These are phyloP conservation scores for Ormyrus labotus DNA, from an alignment of 2,888 invertebrate genomes.

Conservation along the genomic window DNA sequence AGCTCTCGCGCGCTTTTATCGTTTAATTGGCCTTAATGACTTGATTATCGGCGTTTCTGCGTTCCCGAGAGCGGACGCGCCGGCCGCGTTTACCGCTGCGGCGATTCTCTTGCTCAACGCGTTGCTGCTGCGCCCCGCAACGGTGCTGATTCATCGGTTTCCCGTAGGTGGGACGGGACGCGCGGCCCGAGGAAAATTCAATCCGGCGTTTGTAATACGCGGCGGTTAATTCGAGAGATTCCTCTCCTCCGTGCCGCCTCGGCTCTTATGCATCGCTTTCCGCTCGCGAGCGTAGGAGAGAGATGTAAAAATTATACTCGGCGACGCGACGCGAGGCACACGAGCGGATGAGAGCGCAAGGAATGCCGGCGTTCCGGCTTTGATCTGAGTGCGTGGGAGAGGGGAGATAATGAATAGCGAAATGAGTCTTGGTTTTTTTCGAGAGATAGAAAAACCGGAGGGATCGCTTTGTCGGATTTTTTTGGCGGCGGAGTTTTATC, in stretches of 20 bases:
- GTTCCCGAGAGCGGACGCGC: not conserved
- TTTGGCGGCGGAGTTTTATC: too few species aligned
- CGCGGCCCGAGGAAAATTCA: not conserved
- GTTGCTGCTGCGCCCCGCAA: too few species aligned
- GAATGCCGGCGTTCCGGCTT: too few species aligned
- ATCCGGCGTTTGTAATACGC: not conserved
- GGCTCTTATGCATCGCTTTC: too few species aligned
- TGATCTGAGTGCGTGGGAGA: too few species aligned
- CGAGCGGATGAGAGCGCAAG: too few species aligned
- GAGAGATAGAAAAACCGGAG: too few species aligned
- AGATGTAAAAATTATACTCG: not conserved
- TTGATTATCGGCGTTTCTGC: constrained; percentile 47
- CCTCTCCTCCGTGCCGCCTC: too few species aligned
- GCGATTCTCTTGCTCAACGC: constrained; percentile 20
- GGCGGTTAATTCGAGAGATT: not conserved
- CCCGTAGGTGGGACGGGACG: not conserved
- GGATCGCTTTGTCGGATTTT: too few species aligned
- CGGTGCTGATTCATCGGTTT: constrained; percentile 42
- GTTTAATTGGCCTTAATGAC: constrained; percentile 48
- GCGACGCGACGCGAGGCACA: too few species aligned
- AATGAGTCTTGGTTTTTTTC: too few species aligned
- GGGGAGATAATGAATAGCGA: too few species aligned
- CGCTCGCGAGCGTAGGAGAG: not conserved
- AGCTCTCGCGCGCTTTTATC: constrained; percentile 2
- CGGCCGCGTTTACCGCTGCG: not conserved